Base-by-base conservation (phyloP, 1,140 invertebrate species). In the Bombus terrestris region DNA sequence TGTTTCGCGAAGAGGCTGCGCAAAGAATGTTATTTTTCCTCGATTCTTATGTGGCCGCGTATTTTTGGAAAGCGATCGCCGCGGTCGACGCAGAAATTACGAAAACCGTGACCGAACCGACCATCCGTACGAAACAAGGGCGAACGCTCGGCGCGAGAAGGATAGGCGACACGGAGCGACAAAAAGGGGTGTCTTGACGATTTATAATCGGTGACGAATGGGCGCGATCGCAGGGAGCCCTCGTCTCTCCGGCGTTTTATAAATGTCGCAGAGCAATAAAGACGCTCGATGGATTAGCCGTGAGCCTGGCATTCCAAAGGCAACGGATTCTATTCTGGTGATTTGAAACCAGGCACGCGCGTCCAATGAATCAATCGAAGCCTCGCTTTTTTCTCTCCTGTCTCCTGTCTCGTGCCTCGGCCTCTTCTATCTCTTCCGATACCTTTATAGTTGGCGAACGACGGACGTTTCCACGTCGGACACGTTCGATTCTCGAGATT, bases 261-360 rank as follows among this genome's bases (percentile, higher is more conserved):
- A 93, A 92, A 93, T 93, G 92, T 93, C 92, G 84, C 84, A 68
- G 83, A 84, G 93, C 93, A 93, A 93, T 93, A 93, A 93, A 93
- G 92, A 92, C 90, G 88, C 90, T 91, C 88, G 93, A 93, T 93
- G 93, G 92, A 93, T 93, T 93, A 93, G 92, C 82, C 86, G 88
- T 89, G 84, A 78, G 85, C 68, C 62, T 85, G 91, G 82, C 91
- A 91, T 92, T 91, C 92, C 92, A 86, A 80, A 89, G 87, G 85
- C 88, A 87, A 64, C 87, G 88, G 87, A 91, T 91, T 93, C 93
- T 93, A 93, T 93, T 93, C 92, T 93, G 89, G 93, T 93, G 93
- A 92, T 92, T 92, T 91, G 88, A 92, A 92, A 90, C 83, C 87
- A 90, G 91, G 90, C 93, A 93, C 93, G 92, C 93, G 93, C 92